phyloP scores from a whole-genome alignment of 2,888 invertebrate species.

The Microctonus brassicae region DNA sequence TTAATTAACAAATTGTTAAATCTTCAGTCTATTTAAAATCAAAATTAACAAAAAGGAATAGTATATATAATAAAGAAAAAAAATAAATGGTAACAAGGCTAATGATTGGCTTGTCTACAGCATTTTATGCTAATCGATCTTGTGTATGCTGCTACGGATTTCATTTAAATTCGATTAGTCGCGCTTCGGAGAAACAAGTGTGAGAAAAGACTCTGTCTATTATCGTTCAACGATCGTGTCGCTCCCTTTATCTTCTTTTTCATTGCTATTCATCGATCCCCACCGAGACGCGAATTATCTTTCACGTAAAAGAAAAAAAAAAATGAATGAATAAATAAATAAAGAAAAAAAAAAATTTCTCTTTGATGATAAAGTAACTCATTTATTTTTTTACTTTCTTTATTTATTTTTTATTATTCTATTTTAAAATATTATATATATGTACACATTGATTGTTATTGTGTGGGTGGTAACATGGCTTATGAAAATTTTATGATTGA shows the following conservation, averaged over 20 bases:
- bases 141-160: slow-evolving; percentile 47
- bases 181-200: slow-evolving; percentile 43
- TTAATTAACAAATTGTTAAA: slow-evolving; percentile 6
- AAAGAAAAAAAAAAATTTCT: too few relatives aligned
- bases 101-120: slow-evolving; percentile 10
- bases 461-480: slow-evolving; percentile 4
- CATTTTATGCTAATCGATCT: slow-evolving; percentile 44
- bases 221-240: slow-evolving; percentile 37
- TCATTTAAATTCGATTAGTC: slow-evolving; percentile 58
- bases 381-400: not conserved
- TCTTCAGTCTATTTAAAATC: too few relatives aligned
- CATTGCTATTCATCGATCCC: not conserved
- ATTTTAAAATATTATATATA: too few relatives aligned
- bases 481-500: slow-evolving; percentile 27
- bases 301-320: not conserved
- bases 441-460: too few relatives aligned
- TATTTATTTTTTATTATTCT: not conserved
- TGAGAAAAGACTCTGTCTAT: slow-evolving; percentile 28
- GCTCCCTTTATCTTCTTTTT: not conserved
- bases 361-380: not conserved
- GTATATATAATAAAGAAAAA: too few relatives aligned
- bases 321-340: too few relatives aligned
- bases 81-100: not conserved
- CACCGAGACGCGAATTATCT: not conserved
- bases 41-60: too few relatives aligned